Conservation (phyloP, 2,113 vertebrate genomes). For the Megaleporinus macrocephalus region DNA sequence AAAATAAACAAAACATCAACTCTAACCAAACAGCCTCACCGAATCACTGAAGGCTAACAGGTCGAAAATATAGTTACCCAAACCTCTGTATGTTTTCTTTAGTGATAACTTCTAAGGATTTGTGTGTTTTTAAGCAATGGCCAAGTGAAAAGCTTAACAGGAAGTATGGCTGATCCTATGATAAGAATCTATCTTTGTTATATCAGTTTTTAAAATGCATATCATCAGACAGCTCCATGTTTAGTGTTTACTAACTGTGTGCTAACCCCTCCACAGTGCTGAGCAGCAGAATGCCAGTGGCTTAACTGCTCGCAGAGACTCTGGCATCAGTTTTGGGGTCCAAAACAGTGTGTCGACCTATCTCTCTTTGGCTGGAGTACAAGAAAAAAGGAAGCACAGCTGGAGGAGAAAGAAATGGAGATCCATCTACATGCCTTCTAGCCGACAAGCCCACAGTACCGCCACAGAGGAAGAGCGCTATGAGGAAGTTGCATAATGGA, state of each 20-base stretch:
- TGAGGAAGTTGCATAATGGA: conserved; percentile 2
- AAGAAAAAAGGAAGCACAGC: conserved; percentile 39
- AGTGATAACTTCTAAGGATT: no score
- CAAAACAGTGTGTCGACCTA: conserved; percentile 85
- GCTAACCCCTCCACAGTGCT: conserved; percentile 62
- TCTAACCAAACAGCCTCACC: no score
- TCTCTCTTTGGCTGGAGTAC: conserved; percentile 73
- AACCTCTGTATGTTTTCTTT: no score
- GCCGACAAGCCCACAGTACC: neutral
- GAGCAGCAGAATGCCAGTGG: conserved; percentile 52
- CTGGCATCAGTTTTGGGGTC: conserved; percentile 83
- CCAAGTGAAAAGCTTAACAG: no score
- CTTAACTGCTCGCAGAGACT: conserved; percentile 70
- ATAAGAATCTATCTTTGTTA: no score
- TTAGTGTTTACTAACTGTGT: neutral
- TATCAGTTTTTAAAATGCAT: neutral
- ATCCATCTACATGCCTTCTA: conserved; percentile 35
- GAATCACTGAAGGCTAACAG: no score
- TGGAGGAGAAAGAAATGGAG: conserved; percentile 47
- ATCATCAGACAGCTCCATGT: neutral
- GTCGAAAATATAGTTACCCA: no score
- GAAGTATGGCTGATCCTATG: no score
- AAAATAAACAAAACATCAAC: no score
- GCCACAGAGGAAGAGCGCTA: conserved; percentile 45
- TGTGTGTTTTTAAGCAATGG: no score